Conservation (phyloP, 2,797 vertebrate genomes). For the Aselliscus stoliczkanus region DNA sequence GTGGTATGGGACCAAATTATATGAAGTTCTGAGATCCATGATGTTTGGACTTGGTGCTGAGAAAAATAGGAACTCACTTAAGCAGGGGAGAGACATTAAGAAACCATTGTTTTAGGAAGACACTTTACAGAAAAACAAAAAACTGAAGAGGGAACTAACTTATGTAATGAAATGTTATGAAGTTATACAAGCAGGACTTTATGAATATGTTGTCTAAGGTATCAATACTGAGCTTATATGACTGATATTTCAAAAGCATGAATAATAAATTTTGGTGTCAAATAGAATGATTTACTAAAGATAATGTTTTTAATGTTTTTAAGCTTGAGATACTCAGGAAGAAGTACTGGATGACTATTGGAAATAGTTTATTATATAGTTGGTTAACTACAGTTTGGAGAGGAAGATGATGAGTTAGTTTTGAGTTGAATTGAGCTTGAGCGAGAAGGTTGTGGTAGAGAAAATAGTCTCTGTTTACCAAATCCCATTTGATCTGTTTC, state of each 20-base stretch:
- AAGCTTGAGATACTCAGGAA: not conserved
- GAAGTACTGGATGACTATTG: not conserved
- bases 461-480: not conserved
- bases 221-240: not conserved
- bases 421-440: not conserved
- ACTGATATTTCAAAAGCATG: not conserved
- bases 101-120: not conserved
- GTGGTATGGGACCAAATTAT: not conserved
- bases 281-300: not conserved
- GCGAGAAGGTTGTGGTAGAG: not conserved
- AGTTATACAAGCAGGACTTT: not conserved
- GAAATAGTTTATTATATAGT: not conserved
- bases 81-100: not conserved
- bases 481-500: not conserved
- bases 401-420: not conserved
- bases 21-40: not conserved
- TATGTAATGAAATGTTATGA: not conserved
- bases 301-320: not conserved
- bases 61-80: not conserved
- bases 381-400: not conserved
- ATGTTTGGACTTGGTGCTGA: not conserved
- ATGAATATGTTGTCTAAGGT: not conserved
- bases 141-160: not conserved
- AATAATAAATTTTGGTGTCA: not conserved
- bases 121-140: not conserved